Percentiles rank a stretch among this genome's conserved stretches.
These are phyloP conservation scores for Penaeus vannamei DNA, from an alignment of 1,140 invertebrate genomes.

Conservation along the genomic window DNA sequence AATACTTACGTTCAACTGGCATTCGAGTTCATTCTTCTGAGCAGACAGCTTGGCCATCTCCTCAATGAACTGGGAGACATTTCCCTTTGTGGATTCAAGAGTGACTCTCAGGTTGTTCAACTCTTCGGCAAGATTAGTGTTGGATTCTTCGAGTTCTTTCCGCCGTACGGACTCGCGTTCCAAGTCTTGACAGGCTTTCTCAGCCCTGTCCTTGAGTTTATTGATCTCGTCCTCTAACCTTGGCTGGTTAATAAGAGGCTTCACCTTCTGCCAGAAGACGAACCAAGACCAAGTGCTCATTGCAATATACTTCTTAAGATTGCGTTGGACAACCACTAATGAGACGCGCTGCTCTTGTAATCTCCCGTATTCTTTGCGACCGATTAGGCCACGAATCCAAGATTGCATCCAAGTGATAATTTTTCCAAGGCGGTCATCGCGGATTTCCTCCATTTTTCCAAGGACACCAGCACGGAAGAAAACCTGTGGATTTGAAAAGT, in stretches of 20 bases:
- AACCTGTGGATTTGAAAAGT: slow-evolving; percentile 73
- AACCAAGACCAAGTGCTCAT: slow-evolving; percentile 99
- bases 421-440: slow-evolving; percentile 82
- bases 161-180: slow-evolving; percentile 76
- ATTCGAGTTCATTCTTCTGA: slow-evolving; percentile 77
- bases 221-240: slow-evolving; percentile 96
- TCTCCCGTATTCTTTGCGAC: slow-evolving; percentile 95
- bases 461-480: slow-evolving; percentile 57
- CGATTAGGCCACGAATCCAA: slow-evolving; percentile 86
- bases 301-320: slow-evolving; percentile 97
- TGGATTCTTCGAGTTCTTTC: slow-evolving; percentile 77
- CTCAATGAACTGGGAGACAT: slow-evolving; percentile 75
- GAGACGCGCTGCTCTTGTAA: slow-evolving; percentile 96
- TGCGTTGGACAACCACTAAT: slow-evolving; percentile 97
- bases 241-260: slow-evolving; percentile 97
- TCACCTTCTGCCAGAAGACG: slow-evolving; percentile 98
- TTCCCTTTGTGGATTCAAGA: slow-evolving; percentile 74
- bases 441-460: slow-evolving; percentile 43
- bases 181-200: slow-evolving; percentile 83
- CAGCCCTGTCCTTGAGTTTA: slow-evolving; percentile 83
- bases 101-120: slow-evolving; percentile 75
- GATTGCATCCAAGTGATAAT: slow-evolving; percentile 99
- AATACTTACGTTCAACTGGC: slow-evolving; percentile 72
- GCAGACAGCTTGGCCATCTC: slow-evolving; percentile 75
- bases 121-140: slow-evolving; percentile 75